Evolutionary conservation across 2,113 vertebrate genomes (phyloP).

Genomic region (Hippocampus mohnikei): DNA sequence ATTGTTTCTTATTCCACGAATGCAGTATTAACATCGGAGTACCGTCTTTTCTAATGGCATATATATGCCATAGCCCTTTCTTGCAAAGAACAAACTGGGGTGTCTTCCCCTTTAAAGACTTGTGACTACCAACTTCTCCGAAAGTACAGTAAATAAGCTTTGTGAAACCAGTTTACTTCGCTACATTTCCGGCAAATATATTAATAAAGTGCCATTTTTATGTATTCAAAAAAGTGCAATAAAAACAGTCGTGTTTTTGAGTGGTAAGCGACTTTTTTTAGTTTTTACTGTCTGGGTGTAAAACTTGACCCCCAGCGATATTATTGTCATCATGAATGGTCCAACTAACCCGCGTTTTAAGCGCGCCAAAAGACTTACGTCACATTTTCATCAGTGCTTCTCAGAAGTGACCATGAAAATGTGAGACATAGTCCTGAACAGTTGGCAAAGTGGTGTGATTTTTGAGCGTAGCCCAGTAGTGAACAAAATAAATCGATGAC

Average conservation of each 20-base stretch:
- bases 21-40: too few relatives aligned
- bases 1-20: too few relatives aligned
- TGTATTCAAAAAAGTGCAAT: background rate
- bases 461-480: background rate
- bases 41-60: too few relatives aligned
- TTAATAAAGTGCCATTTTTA: background rate
- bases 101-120: too few relatives aligned
- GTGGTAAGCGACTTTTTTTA: too few relatives aligned
- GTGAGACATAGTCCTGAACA: background rate
- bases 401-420: background rate
- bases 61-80: too few relatives aligned
- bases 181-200: background rate
- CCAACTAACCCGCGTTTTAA: background rate
- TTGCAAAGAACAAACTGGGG: too few relatives aligned
- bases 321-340: conserved; percentile 9
- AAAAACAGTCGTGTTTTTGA: background rate
- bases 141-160: background rate
- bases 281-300: background rate
- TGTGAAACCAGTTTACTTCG: background rate
- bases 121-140: background rate
- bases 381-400: background rate
- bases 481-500: conserved; percentile 32
- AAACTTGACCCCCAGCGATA: background rate
- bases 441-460: background rate
- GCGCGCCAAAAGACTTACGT: background rate